These are phyloP conservation scores for Papilio protenor DNA, from an alignment of 2,888 invertebrate genomes.

Conservation along the genomic window DNA sequence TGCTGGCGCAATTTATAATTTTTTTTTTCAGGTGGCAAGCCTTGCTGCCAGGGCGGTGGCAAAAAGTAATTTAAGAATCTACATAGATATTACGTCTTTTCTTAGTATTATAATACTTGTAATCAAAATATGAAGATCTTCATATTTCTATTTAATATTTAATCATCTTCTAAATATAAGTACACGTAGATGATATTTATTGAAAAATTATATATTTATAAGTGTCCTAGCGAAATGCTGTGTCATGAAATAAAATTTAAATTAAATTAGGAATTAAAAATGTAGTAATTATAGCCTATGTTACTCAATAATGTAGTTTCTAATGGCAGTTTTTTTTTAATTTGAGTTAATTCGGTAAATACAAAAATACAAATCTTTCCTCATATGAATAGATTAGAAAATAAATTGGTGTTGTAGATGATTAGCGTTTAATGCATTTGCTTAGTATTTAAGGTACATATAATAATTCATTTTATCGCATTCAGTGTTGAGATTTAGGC, in stretches of 20 bases:
- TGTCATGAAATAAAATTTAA: slow-evolving; percentile 61
- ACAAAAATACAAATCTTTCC: no score
- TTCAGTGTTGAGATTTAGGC: slow-evolving; percentile 71
- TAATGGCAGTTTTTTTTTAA: no score
- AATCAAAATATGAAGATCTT: slow-evolving; percentile 38
- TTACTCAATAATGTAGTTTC: no score
- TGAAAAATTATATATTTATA: slow-evolving; percentile 54
- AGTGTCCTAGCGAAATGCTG: slow-evolving; percentile 50
- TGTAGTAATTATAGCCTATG: not conserved
- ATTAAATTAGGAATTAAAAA: slow-evolving; percentile 43
- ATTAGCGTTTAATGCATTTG: slow-evolving; percentile 48
- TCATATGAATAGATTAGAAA: no score
- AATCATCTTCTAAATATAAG: slow-evolving; percentile 21
- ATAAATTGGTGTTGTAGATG: slow-evolving; percentile 31
- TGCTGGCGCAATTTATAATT: slow-evolving; percentile 14
- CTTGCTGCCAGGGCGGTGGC: slow-evolving; percentile 72
- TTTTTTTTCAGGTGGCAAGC: slow-evolving; percentile 71
- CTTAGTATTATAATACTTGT: not conserved
- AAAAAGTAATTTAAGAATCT: slow-evolving; percentile 57
- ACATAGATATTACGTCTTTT: not conserved
- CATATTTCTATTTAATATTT: slow-evolving; percentile 12
- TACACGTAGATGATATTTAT: slow-evolving; percentile 48
- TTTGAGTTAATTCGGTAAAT: no score
- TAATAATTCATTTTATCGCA: slow-evolving; percentile 64
- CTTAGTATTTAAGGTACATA: slow-evolving; percentile 53